These are phyloP conservation scores for Ursus arctos DNA, from an alignment of 2,113 vertebrate genomes.

Conservation along the genomic window DNA sequence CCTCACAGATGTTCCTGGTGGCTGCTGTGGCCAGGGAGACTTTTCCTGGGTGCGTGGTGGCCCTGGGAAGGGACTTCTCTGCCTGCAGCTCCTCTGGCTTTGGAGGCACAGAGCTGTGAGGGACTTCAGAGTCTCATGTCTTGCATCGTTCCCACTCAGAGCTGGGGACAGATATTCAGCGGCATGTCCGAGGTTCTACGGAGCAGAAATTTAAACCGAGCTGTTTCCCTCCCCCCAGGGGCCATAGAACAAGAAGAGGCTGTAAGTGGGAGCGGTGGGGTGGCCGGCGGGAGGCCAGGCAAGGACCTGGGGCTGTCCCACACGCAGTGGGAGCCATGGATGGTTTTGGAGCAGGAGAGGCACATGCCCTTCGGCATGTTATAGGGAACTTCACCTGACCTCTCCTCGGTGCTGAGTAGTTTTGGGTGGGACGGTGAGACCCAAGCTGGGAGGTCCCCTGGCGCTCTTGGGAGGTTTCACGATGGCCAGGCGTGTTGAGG, in stretches of 20 bases:
- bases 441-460: neutral
- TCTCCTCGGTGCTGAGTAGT: neutral
- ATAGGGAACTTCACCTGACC: neutral
- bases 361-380: rapidly evolving
- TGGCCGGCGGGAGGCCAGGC: rapidly evolving
- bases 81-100: rapidly evolving
- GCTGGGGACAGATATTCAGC: neutral
- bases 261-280: rapidly evolving
- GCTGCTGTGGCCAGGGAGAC: rapidly evolving
- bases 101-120: rapidly evolving
- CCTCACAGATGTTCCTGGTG: rapidly evolving
- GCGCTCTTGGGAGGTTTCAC: too few relatives aligned
- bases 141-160: neutral
- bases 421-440: neutral
- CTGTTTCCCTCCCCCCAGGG: neutral
- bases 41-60: rapidly evolving
- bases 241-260: rapidly evolving
- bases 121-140: rapidly evolving
- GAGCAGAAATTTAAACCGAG: neutral
- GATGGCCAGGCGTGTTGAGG: rapidly evolving
- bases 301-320: neutral
- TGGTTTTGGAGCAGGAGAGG: neutral
- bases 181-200: rapidly evolving
- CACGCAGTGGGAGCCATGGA: rapidly evolving
- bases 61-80: rapidly evolving